Conservation (phyloP, 2,888 invertebrate genomes). For the Erpobdella octoculata region DNA sequence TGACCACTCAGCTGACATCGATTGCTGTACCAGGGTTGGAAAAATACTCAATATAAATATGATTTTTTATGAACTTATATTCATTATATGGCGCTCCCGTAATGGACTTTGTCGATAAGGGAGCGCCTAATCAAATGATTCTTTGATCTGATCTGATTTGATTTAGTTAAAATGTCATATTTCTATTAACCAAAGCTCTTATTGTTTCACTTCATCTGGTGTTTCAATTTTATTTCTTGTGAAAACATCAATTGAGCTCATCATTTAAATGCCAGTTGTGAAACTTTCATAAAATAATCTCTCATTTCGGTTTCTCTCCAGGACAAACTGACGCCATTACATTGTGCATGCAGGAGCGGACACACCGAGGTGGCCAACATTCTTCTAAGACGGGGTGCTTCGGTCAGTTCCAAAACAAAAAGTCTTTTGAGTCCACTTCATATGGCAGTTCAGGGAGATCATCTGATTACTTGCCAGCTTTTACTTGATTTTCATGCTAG, state of each 20-base stretch:
- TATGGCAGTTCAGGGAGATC: conserved; percentile 98
- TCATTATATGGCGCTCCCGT: too few species aligned
- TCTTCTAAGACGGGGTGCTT: conserved; percentile 88
- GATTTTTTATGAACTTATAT: neutral
- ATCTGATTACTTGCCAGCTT: conserved; percentile 87
- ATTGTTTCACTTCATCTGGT: too few species aligned
- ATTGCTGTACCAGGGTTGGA: conserved; percentile 3
- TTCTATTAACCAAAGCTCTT: too few species aligned
- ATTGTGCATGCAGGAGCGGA: conserved; percentile 66
- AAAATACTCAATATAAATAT: neutral
- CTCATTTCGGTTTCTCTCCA: too few species aligned
- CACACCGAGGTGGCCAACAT: conserved; percentile 90
- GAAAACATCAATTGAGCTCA: too few species aligned
- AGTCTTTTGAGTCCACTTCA: conserved; percentile 96
- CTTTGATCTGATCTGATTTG: too few species aligned
- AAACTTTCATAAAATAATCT: too few species aligned
- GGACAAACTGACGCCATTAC: conserved; percentile 36
- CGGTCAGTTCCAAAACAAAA: conserved; percentile 95
- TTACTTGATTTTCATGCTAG: conserved; percentile 86
- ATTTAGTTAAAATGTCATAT: too few species aligned
- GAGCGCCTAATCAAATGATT: too few species aligned
- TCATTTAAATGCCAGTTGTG: too few species aligned
- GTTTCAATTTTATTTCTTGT: too few species aligned
- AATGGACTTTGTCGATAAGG: too few species aligned
- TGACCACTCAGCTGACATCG: conserved; percentile 7